Evolutionary conservation across 1,140 invertebrate genomes (phyloP), one percentile per base, ranked within the genome.

Genomic region (Uloborus diversus): DNA sequence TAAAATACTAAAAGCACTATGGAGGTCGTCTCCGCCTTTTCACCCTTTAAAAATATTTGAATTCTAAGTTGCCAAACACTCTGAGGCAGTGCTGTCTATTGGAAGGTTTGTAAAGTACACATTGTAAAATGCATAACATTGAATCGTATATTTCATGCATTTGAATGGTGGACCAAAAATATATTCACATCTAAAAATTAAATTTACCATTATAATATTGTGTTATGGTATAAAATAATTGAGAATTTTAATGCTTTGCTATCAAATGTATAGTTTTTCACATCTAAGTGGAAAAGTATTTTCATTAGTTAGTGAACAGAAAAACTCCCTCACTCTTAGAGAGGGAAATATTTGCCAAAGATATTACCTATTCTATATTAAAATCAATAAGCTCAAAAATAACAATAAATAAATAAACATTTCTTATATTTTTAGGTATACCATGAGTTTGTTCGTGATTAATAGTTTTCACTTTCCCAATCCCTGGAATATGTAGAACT

Each of bases 301-400:
- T n/a, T n/a, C n/a, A n/a, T n/a, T n/a, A n/a, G n/a, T n/a, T n/a
- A n/a, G n/a, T n/a, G n/a, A n/a, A n/a, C n/a, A n/a, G n/a, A n/a
- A n/a, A n/a, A n/a, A n/a, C n/a, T n/a, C n/a, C n/a, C n/a, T n/a
- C n/a, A n/a, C n/a, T n/a, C n/a, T n/a, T n/a, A n/a, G n/a, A n/a
- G n/a, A n/a, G n/a, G n/a, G n/a, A n/a, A n/a, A n/a, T n/a, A n/a
- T n/a, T n/a, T n/a, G n/a, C n/a, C n/a, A n/a, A n/a, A n/a, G n/a
- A n/a, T 17, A 42, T 13, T 42, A 42, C 17, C 37, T 42, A 42
- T 17, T 42, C 37, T 56, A 20, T 23, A 23, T 56, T 56, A 51
- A 75, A 64, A 75, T 49, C 35, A 53, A 14, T 76, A 76, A 76
- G 73, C 73, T 76, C 73, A 51, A 66, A n/a, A 76, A 42, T 65